A percentile compares a stretch with the other conserved stretches of the same genome.
These are phyloP conservation scores for Pachyseris speciosa DNA, from an alignment of 64 coral and sea anemone species.

Conservation along the genomic window DNA sequence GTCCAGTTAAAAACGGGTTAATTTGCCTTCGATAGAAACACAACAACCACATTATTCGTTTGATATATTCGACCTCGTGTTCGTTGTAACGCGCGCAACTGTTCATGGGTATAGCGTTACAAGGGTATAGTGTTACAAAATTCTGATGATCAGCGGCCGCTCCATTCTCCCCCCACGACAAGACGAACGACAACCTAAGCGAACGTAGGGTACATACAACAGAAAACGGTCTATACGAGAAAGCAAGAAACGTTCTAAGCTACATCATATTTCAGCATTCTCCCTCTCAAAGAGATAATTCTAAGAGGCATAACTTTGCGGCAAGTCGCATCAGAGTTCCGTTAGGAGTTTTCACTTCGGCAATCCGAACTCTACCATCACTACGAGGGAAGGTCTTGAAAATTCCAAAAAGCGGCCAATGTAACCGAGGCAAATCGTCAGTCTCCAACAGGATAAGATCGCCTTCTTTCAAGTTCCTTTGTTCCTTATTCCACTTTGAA, in stretches of 20 bases:
- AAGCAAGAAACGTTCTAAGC: too few species aligned
- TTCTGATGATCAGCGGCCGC: neutral
- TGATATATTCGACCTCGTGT: too few species aligned
- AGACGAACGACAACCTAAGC: neutral
- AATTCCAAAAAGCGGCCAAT: conserved; percentile 30
- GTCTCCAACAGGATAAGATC: conserved; percentile 5
- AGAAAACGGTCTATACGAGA: too few species aligned
- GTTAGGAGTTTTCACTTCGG: conserved; percentile 21
- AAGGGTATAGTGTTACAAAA: too few species aligned
- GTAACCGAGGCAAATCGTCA: neutral
- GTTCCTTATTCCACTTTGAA: conserved; percentile 37
- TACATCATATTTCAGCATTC: neutral
- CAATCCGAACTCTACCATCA: neutral
- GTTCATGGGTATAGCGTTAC: neutral
- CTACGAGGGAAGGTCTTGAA: neutral
- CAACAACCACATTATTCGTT: too few species aligned
- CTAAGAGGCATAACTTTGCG: conserved; percentile 26
- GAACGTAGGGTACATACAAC: neutral
- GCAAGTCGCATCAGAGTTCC: conserved; percentile 4
- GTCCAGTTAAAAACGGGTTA: too few species aligned
- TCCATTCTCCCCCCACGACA: neutral
- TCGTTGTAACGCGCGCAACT: too few species aligned
- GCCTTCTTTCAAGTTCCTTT: conserved; percentile 25
- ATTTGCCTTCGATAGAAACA: too few species aligned
- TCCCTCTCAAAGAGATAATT: neutral